phyloP scores from a whole-genome alignment of 2,797 vertebrate genomes.

The Labeo calbasu region DNA sequence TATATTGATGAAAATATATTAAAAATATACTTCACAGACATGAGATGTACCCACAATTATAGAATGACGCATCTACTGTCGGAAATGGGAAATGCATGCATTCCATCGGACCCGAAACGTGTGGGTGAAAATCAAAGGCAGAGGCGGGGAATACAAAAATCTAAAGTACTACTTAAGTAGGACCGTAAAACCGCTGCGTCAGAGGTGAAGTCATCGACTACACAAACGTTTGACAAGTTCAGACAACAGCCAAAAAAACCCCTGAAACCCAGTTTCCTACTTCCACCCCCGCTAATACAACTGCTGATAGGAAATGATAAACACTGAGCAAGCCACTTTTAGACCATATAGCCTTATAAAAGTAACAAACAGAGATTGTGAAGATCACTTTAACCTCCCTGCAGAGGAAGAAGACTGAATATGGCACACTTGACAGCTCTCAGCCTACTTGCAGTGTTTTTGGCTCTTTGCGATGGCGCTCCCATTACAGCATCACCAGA shows the following conservation, averaged over 20 bases:
- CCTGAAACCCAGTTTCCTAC: too few relatives aligned
- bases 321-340: background rate
- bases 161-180: background rate
- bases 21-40: too few relatives aligned
- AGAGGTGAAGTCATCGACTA: background rate
- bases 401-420: slow-evolving; percentile 19
- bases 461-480: slow-evolving; percentile 38
- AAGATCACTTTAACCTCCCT: slow-evolving; percentile 5
- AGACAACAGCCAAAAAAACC: slow-evolving; percentile 15
- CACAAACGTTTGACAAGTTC: slow-evolving; percentile 27
- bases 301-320: slow-evolving; percentile 33
- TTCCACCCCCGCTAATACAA: background rate
- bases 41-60: too few relatives aligned
- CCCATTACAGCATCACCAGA: slow-evolving; percentile 30
- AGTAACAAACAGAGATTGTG: slow-evolving; percentile 1
- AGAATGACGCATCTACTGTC: background rate
- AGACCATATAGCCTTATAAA: slow-evolving; percentile 3
- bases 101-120: background rate
- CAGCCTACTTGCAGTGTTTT: slow-evolving; percentile 5
- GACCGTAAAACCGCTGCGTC: background rate
- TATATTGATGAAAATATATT: too few relatives aligned
- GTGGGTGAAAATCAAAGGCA: background rate
- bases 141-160: background rate
- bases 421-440: slow-evolving; percentile 43
- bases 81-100: background rate